Base-by-base conservation (phyloP, 1,140 invertebrate genomes). In the Ips nitidus region DNA sequence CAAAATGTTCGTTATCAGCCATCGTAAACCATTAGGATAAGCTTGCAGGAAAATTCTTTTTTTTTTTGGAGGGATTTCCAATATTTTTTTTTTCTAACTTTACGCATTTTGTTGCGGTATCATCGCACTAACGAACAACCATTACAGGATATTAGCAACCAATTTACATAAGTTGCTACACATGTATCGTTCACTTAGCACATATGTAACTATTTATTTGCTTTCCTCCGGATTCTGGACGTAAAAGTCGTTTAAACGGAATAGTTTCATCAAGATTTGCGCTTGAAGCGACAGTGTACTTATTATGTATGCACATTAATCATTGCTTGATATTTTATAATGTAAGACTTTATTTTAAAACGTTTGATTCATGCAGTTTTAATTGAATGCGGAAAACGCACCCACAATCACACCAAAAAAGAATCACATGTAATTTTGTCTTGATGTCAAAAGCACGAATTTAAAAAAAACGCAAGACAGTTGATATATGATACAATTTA, bases 1-100 rank as follows among this genome's bases (percentile, higher is more conserved):
- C 64, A 66, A 66, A 66, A 66, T 66, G 64, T 57, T 66, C 37
- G 64, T 66, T 66, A 66, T 66, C 55, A 66, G 2, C 57, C 2
- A 38, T 55, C 36, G 37, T 8, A 55, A 55, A 37, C 52, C n/a
- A 55, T 55, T 38, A 55, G 52, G 2, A 36, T 22, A 22, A 22
- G 22, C 22, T 22, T 22, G 22, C 22, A 22, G 22, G 22, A 22
- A 22, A 22, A 22, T 22, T 22, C 22, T 0, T 22, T 22, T 22
- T 22, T 22, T 47, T 5, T 47, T 47, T 5, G 4, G 4, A 47
- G n/a, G 45, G 45, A 47, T 47, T 47, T 47, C 45, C 45, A 5
- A 47, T 47, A 47, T 22, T 22, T 22, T 22, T 22, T 22, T 22
- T 22, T 22, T 22, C 22, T 22, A 22, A 22, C 22, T 22, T 22